Evolutionary conservation across 1,140 invertebrate species (phyloP).

Genomic region (Calliopsis andreniformis): DNA sequence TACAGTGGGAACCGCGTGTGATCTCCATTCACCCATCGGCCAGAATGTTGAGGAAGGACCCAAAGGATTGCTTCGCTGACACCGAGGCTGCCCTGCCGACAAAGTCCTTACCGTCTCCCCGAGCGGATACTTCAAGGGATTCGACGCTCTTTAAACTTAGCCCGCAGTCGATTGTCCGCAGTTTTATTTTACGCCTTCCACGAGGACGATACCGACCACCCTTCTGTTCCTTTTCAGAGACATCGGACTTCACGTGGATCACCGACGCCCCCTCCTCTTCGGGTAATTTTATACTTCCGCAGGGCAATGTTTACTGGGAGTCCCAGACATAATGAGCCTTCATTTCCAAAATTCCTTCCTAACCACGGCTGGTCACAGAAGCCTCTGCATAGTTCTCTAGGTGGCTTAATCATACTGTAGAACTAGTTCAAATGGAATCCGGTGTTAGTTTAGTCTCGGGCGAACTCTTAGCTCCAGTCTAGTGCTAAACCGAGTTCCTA

Average conservation of each 20-base stretch:
- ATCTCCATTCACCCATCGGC: conserved; percentile 74
- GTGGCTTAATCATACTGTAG: no score
- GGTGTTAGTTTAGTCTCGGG: no score
- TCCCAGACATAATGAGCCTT: background rate
- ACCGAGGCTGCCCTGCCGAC: conserved; percentile 64
- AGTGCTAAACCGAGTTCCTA: no score
- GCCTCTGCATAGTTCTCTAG: no score
- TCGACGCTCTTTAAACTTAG: conserved; percentile 29
- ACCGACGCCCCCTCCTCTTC: background rate
- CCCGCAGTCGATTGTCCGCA: conserved; percentile 20
- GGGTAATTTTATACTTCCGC: conserved; percentile 22
- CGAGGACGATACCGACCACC: conserved; percentile 5
- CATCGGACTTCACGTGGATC: background rate
- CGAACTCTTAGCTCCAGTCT: no score
- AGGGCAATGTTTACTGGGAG: background rate
- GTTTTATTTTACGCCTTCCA: conserved; percentile 34
- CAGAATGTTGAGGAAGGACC: conserved; percentile 69
- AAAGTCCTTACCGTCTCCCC: conserved; percentile 40
- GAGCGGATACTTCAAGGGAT: conserved; percentile 28
- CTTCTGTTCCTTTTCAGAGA: conserved; percentile 8
- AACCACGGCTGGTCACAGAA: no score
- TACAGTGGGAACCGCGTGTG: conserved; percentile 79
- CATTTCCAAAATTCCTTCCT: background rate
- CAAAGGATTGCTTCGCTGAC: conserved; percentile 72
- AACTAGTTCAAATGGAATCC: no score